Percentiles rank a stretch among this genome's conserved stretches.
Conservation (phyloP, 2,113 vertebrate species). For the Orycteropus afer region DNA sequence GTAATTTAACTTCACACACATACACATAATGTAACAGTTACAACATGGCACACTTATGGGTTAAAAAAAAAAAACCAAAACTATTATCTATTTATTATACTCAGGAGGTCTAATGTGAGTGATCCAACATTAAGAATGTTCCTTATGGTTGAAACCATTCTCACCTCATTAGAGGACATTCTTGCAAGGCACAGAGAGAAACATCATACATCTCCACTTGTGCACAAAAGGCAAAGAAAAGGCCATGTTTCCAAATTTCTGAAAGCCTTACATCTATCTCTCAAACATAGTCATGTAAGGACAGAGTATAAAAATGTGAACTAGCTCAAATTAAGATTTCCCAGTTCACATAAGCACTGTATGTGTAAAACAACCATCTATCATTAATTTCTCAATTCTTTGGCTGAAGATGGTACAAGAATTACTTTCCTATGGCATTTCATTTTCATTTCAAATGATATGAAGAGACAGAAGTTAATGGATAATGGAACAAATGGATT, state of each 20-base stretch:
- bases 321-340: slow-evolving; percentile 34
- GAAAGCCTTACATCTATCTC: not conserved
- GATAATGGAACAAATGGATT: slow-evolving; percentile 56
- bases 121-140: not conserved
- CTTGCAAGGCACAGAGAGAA: not conserved
- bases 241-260: not conserved
- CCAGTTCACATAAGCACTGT: not conserved
- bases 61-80: no score
- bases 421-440: slow-evolving; percentile 45
- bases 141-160: no score
- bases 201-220: not conserved
- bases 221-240: not conserved
- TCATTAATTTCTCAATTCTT: slow-evolving; percentile 51
- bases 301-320: not conserved
- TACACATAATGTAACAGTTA: not conserved
- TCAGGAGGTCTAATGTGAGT: not conserved
- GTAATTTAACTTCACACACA: not conserved
- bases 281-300: not conserved
- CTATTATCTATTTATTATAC: not conserved
- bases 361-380: slow-evolving; percentile 2
- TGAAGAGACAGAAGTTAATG: slow-evolving; percentile 48
- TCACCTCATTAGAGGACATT: not conserved
- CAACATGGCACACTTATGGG: not conserved
- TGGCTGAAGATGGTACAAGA: not conserved
- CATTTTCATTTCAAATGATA: not conserved